A percentile compares a stretch with the other conserved stretches of the same genome.
Conservation (phyloP, 1,140 invertebrate species). For the Ericerus pela region DNA sequence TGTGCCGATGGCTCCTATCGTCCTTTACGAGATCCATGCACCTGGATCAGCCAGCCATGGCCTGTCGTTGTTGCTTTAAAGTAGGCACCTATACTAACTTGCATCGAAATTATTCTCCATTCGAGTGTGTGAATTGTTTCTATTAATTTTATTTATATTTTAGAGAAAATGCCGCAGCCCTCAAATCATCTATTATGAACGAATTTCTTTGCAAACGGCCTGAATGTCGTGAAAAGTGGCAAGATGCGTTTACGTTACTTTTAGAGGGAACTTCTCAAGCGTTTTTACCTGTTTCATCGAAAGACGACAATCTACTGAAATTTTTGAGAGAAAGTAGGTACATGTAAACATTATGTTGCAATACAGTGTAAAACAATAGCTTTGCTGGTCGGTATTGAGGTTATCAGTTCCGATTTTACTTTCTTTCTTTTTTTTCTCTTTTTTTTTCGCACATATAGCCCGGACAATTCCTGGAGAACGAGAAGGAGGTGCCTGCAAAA, state of each 20-base stretch:
- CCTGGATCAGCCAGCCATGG: conserved; percentile 44
- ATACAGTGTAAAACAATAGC: too few relatives aligned
- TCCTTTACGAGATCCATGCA: conserved; percentile 35
- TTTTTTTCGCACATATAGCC: neutral
- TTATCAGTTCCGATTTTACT: neutral
- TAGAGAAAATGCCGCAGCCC: too few relatives aligned
- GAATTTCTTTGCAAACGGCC: neutral
- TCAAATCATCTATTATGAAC: too few relatives aligned
- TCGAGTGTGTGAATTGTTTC: too few relatives aligned
- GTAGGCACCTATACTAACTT: conserved; percentile 35
- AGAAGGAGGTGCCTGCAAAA: conserved; percentile 29
- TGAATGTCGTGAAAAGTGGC: neutral
- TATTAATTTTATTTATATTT: too few relatives aligned
- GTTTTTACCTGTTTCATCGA: neutral
- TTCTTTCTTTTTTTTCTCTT: conserved; percentile 6
- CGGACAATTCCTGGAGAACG: conserved; percentile 10
- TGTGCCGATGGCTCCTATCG: conserved; percentile 48
- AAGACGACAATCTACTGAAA: neutral
- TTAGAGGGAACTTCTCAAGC: neutral
- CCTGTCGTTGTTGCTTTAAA: conserved; percentile 35
- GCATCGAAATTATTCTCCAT: too few relatives aligned
- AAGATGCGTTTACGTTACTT: neutral
- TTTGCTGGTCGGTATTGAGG: neutral
- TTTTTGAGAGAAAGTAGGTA: neutral
- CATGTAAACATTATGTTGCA: neutral